phyloP scores from a whole-genome alignment of 1,140 invertebrate species.

The Antheraea mylitta region DNA sequence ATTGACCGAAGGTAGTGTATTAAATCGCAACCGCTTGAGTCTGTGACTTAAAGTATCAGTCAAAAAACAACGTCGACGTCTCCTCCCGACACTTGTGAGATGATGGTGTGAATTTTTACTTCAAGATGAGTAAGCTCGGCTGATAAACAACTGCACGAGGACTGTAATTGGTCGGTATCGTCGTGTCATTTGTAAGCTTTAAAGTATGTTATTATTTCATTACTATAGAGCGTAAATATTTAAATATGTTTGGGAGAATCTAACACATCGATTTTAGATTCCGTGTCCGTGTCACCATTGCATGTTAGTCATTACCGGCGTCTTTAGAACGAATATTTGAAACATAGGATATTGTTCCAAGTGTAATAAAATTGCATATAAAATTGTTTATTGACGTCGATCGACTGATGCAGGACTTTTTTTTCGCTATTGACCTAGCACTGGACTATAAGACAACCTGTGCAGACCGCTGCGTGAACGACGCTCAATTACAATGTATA shows the following conservation, averaged over 20 bases:
- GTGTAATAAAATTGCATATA: no score
- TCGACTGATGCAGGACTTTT: no score
- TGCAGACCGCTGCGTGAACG: no score
- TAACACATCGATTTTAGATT: neutral
- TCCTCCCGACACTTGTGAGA: slow-evolving; percentile 63
- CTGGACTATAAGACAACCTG: no score
- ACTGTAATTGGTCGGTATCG: slow-evolving; percentile 67
- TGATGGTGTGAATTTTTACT: slow-evolving; percentile 74
- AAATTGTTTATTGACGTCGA: no score
- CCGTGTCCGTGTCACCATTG: no score
- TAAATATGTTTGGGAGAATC: neutral
- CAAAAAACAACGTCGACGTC: slow-evolving; percentile 55
- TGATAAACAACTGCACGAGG: slow-evolving; percentile 71
- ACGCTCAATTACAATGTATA: no score
- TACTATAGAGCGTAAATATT: slow-evolving; percentile 13
- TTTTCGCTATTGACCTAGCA: no score
- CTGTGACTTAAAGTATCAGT: slow-evolving; percentile 28
- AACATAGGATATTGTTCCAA: no score
- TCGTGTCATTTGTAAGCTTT: slow-evolving; percentile 50
- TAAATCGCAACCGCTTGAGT: slow-evolving; percentile 8
- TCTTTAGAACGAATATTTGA: no score
- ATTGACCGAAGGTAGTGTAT: neutral
- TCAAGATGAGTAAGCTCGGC: slow-evolving; percentile 70
- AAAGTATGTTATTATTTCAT: slow-evolving; percentile 49
- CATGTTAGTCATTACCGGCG: no score